Base-by-base conservation (phyloP, 2,797 vertebrate species). In the Rhynchonycteris naso region DNA sequence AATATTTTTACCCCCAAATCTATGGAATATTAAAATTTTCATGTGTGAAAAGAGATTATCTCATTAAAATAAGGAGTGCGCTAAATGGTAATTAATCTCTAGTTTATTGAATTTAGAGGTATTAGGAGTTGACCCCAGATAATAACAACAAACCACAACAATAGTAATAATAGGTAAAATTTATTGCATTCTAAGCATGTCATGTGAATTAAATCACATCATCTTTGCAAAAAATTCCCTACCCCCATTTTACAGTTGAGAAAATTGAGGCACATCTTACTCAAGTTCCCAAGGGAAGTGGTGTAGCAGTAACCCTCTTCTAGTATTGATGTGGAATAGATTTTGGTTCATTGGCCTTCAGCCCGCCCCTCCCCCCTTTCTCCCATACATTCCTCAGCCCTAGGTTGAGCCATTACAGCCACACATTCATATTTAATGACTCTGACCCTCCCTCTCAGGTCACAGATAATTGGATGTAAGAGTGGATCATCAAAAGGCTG, bases 11-110 rank as follows among this genome's bases (percentile, higher is more conserved):
- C 4, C 1, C 0, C 18, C 8, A 43, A 33, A 26, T 86, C 19
- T 80, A 52, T 79, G 43, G 43, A 90, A 66, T 65, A 52, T 22
- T 90, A 81, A 35, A 87, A 61, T 87, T 94, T 89, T 76, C 66
- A 76, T 33, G 3, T 59, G 59, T 50, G 28, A 90, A 74, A 76
- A 54, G n/a, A 81, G 83, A 52, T 54, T 80, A 58, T 30, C 38
- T 28, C n/a, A 83, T 56, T 58, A 56, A 94, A 76, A 66, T 69
- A 81, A 69, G 16, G 5, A 91, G 11, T 71, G 2, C 75, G 56
- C 7, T 59, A 4, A 65, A 35, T 50, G 12, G 15, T 33, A 69
- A 15, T 63, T 6, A 43, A 30, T 52, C 4, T 76, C 59, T 38
- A 68, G 19, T 21, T 50, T 61, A n/a, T 52, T 68, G 19, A 75